phyloP scores from a whole-genome alignment of 2,888 invertebrate species.

The Drosophila mulleri region DNA sequence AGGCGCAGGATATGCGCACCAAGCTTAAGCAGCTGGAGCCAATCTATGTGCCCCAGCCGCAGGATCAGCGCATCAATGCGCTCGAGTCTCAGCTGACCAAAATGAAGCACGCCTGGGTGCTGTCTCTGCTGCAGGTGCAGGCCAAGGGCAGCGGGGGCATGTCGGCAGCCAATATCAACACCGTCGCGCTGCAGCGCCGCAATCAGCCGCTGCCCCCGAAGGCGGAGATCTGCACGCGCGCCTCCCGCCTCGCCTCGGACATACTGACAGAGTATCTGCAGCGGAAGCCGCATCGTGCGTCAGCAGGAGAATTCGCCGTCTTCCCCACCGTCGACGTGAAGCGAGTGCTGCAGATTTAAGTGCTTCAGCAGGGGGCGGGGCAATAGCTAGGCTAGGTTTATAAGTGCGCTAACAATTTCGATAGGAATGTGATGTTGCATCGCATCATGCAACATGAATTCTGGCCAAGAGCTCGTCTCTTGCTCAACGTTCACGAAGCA shows the following conservation, averaged over 20 bases:
- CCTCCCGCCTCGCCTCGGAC: constrained; percentile 83
- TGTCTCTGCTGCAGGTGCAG: constrained; percentile 82
- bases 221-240: constrained; percentile 77
- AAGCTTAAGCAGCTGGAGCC: constrained; percentile 87
- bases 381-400: constrained; percentile 40
- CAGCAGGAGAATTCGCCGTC: constrained; percentile 81
- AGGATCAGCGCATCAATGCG: constrained; percentile 86
- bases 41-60: constrained; percentile 86
- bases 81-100: constrained; percentile 86
- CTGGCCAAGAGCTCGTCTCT: not conserved
- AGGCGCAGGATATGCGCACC: constrained; percentile 86
- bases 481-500: not conserved
- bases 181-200: constrained; percentile 73
- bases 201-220: constrained; percentile 75
- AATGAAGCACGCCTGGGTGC: constrained; percentile 86
- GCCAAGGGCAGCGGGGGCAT: constrained; percentile 35
- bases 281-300: constrained; percentile 84
- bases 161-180: constrained; percentile 50
- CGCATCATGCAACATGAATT: not conserved
- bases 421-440: not conserved
- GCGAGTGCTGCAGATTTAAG: constrained; percentile 78
- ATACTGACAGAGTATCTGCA: constrained; percentile 84
- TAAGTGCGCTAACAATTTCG: constrained; percentile 51
- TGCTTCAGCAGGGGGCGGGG: not conserved
- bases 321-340: constrained; percentile 85